phyloP scores from a whole-genome alignment of 2,888 invertebrate genomes.

The Lampropteryx suffumata region DNA sequence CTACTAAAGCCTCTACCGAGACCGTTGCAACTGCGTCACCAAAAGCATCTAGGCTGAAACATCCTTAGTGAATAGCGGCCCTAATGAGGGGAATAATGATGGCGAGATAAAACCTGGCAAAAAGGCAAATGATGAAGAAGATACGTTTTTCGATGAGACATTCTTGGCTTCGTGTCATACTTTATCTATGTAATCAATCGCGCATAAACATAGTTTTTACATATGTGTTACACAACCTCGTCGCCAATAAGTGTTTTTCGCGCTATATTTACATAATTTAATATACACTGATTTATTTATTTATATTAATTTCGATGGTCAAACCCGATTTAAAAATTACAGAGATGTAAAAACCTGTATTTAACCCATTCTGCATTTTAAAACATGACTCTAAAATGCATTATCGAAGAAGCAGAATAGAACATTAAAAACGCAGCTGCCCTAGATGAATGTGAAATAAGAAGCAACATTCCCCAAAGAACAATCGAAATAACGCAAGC shows the following conservation, averaged over 20 bases:
- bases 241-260: conserved; percentile 1
- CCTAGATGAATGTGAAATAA: conserved; percentile 50
- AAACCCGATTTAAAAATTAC: no score
- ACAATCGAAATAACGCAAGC: conserved; percentile 59
- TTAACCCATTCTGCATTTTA: no score
- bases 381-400: no score
- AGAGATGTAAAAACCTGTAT: no score
- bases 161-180: neutral
- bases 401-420: conserved; percentile 24
- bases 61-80: neutral
- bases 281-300: no score
- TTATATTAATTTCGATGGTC: no score
- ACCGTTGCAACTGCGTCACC: neutral
- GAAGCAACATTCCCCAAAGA: conserved; percentile 41
- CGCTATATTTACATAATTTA: conserved; percentile 6
- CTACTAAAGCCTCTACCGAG: neutral
- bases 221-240: conserved; percentile 5
- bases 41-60: neutral
- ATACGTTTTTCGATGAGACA: neutral
- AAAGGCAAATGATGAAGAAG: neutral
- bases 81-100: conserved; percentile 16
- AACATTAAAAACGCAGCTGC: conserved; percentile 36
- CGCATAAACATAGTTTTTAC: conserved; percentile 2
- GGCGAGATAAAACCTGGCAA: conserved; percentile 29
- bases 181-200: neutral